phyloP scores from a whole-genome alignment of 2,797 vertebrate genomes.

The Ispidina lecontei region DNA sequence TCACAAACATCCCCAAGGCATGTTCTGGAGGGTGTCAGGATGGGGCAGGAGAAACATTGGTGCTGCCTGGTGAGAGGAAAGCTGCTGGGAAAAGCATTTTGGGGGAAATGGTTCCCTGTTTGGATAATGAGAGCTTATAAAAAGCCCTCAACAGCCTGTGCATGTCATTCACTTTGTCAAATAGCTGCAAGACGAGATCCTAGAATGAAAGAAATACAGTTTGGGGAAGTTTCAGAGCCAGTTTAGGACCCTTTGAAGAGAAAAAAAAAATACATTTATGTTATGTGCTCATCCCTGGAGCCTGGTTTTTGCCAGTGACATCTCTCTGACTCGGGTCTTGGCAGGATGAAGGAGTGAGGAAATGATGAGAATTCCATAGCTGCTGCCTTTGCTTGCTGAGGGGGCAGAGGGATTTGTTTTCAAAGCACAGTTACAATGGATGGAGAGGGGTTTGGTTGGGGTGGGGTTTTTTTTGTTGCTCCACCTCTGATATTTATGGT shows the following conservation, averaged over 20 bases:
- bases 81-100: constrained; percentile 47
- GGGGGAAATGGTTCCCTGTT: constrained; percentile 56
- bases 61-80: constrained; percentile 13
- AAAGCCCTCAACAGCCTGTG: constrained; percentile 56
- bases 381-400: constrained; percentile 36
- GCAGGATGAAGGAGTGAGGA: constrained; percentile 63
- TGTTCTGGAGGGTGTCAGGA: neutral
- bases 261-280: neutral
- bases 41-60: neutral
- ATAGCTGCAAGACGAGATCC: constrained; percentile 61
- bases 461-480: constrained; percentile 39
- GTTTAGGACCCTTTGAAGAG: constrained; percentile 41
- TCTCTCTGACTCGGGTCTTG: constrained; percentile 60
- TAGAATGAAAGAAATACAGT: constrained; percentile 57
- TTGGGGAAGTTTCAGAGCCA: constrained; percentile 35
- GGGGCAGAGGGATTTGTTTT: constrained; percentile 66
- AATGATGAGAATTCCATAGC: constrained; percentile 74
- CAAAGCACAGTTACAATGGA: constrained; percentile 55
- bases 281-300: constrained; percentile 54
- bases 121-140: constrained; percentile 68
- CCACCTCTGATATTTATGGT: constrained; percentile 73
- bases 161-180: constrained; percentile 59
- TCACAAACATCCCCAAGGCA: neutral
- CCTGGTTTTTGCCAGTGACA: constrained; percentile 34
- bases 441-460: neutral